phyloP scores from a whole-genome alignment of 2,113 vertebrate species.

The Chrysochloris asiatica region DNA sequence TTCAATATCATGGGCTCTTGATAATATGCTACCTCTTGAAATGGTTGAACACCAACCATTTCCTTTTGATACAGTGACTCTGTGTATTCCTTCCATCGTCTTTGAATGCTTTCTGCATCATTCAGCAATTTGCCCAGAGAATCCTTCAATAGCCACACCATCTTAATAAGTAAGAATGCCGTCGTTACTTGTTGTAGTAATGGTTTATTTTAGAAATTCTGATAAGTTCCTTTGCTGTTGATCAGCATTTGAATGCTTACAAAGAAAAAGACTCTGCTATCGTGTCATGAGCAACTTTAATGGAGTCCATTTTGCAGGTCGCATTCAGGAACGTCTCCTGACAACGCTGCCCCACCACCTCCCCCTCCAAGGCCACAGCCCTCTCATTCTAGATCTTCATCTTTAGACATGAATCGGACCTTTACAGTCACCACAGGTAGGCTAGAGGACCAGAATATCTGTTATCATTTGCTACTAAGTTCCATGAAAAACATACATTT shows the following conservation, averaged over 20 bases:
- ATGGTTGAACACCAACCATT: too few relatives aligned
- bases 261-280: not conserved
- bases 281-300: not conserved
- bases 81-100: too few relatives aligned
- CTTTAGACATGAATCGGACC: constrained; percentile 97
- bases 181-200: not conserved
- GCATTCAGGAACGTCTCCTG: constrained; percentile 97
- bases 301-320: constrained; percentile 87
- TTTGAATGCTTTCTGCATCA: too few relatives aligned
- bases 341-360: constrained; percentile 92
- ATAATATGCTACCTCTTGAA: too few relatives aligned
- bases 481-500: constrained; percentile 2
- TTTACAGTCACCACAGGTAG: constrained; percentile 91
- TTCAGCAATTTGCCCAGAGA: too few relatives aligned
- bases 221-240: constrained; percentile 30
- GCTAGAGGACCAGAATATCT: not conserved
- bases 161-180: too few relatives aligned
- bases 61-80: too few relatives aligned
- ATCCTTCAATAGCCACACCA: not conserved
- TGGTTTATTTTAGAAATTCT: constrained; percentile 25
- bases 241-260: constrained; percentile 44
- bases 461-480: constrained; percentile 21
- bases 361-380: constrained; percentile 95
- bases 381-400: constrained; percentile 98
- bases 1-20: too few relatives aligned